A percentile compares a stretch with the other conserved stretches of the same genome.
Evolutionary conservation across 2,113 vertebrate genomes (phyloP).

Genomic region (Scalopus aquaticus): DNA sequence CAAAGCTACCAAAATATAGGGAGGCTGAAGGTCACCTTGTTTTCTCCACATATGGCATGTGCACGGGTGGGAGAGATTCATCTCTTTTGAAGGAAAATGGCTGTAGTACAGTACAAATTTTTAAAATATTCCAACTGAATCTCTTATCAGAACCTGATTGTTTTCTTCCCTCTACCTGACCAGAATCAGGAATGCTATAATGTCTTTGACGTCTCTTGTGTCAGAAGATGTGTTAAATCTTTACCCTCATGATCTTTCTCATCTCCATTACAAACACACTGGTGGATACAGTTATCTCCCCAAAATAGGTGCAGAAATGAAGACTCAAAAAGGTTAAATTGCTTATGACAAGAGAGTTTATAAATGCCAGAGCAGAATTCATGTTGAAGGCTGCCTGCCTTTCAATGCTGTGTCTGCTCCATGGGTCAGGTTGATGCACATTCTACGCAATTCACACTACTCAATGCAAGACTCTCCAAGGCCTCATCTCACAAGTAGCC

Average conservation of each 20-base stretch:
- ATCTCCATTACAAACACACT: neutral
- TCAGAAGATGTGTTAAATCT: neutral
- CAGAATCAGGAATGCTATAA: neutral
- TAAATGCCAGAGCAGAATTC: neutral
- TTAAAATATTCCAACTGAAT: neutral
- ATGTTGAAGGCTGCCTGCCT: neutral
- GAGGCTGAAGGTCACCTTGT: slow-evolving; percentile 47
- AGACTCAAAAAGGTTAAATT: neutral
- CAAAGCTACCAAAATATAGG: neutral
- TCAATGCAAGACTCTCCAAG: neutral
- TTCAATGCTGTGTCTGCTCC: neutral
- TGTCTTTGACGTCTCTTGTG: neutral
- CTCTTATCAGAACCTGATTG: neutral
- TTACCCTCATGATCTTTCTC: neutral
- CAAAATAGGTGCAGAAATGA: neutral
- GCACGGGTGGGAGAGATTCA: neutral
- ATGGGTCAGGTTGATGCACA: no score
- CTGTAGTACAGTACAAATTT: neutral
- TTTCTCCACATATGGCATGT: neutral
- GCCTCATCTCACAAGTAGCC: neutral
- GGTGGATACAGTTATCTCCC: neutral
- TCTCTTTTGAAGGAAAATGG: neutral
- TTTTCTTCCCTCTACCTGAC: neutral
- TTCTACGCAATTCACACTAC: neutral
- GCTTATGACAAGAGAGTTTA: neutral